A percentile compares a stretch with the other conserved stretches of the same genome.
Evolutionary conservation across 2,888 invertebrate species (phyloP).

Genomic region (Sinelater perroti): DNA sequence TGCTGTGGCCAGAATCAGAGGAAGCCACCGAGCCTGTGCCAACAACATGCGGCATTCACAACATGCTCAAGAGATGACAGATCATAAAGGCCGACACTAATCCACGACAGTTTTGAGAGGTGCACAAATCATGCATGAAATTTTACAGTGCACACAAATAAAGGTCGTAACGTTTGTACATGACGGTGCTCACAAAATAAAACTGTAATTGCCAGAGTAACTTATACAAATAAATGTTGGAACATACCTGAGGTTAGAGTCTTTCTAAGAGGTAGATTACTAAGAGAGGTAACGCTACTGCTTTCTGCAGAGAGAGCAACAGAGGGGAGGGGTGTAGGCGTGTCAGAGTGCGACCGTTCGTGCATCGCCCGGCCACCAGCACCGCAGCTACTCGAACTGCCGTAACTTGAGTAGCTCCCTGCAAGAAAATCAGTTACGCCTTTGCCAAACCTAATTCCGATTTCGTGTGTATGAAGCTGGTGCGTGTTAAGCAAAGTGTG

Average conservation of each 20-base stretch:
- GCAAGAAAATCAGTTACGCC: constrained; percentile 27
- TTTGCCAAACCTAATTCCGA: neutral
- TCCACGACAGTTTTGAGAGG: neutral
- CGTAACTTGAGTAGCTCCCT: constrained; percentile 66
- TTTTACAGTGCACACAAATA: constrained; percentile 12
- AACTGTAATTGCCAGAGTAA: no score
- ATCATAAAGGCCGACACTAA: neutral
- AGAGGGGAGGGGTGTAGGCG: constrained; percentile 82
- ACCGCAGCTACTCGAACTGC: constrained; percentile 61
- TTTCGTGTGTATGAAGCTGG: neutral
- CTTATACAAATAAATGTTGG: neutral
- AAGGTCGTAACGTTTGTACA: no score
- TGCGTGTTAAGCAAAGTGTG: neutral
- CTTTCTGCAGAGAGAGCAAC: constrained; percentile 94
- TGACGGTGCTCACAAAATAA: neutral
- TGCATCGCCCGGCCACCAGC: constrained; percentile 73
- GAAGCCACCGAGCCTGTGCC: constrained; percentile 85
- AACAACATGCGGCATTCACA: constrained; percentile 51
- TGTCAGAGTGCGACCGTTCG: constrained; percentile 90
- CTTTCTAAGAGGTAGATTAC: constrained; percentile 88
- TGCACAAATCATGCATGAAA: constrained; percentile 16
- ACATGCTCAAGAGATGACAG: constrained; percentile 43
- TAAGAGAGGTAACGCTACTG: constrained; percentile 92
- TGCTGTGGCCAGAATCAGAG: constrained; percentile 90
- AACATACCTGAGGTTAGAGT: constrained; percentile 75